Evolutionary conservation across 2,113 vertebrate genomes (phyloP).

Genomic region (Macquaria australasica): DNA sequence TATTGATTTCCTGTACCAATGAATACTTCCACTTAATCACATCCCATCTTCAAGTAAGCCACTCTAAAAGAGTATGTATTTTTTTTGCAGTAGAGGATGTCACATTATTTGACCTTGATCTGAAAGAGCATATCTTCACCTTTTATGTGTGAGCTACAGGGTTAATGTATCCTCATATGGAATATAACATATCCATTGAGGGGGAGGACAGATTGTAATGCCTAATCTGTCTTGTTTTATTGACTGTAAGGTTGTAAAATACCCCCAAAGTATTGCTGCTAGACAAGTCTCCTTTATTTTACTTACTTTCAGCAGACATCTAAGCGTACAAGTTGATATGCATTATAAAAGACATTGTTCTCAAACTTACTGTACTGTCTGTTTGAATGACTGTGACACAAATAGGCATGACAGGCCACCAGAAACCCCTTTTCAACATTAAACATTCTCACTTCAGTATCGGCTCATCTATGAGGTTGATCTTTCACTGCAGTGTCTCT

Average conservation of each 20-base stretch:
- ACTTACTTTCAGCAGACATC: not conserved
- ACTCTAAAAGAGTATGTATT: not conserved
- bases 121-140: conserved; percentile 5
- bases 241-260: conserved; percentile 39
- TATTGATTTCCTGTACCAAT: not conserved
- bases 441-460: conserved; percentile 1
- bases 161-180: not conserved
- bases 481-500: not conserved
- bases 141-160: not conserved
- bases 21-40: not conserved
- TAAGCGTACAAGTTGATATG: not conserved
- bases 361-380: not conserved
- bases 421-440: conserved; percentile 3
- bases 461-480: not conserved
- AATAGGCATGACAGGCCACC: not conserved
- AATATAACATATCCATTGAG: not conserved
- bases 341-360: not conserved
- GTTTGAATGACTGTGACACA: not conserved
- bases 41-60: not conserved
- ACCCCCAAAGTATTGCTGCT: conserved; percentile 25
- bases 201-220: conserved; percentile 26
- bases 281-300: not conserved
- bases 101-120: not conserved
- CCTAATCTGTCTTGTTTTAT: conserved; percentile 36
- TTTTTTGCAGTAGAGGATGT: not conserved